A percentile compares a stretch with the other conserved stretches of the same genome.
phyloP scores from a whole-genome alignment of 1,140 invertebrate genomes.

The Drosophila insularis region DNA sequence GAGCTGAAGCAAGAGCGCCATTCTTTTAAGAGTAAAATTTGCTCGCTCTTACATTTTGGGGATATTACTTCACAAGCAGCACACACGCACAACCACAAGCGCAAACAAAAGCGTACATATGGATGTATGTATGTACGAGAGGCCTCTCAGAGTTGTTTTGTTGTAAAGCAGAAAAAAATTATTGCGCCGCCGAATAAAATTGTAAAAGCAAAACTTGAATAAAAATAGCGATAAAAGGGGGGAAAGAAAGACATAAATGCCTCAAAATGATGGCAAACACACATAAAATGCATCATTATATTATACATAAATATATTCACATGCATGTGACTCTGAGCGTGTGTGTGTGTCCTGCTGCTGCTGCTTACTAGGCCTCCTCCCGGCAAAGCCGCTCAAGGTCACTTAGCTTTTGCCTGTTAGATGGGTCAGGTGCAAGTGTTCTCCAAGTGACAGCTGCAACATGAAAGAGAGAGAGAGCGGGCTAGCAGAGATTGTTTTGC shows the following conservation, averaged over 20 bases:
- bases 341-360: background rate
- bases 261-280: constrained; percentile 35
- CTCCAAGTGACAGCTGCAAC: background rate
- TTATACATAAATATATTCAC: constrained; percentile 24
- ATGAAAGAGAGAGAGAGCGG: background rate
- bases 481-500: background rate
- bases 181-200: constrained; percentile 77
- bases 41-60: constrained; percentile 26
- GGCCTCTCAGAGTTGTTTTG: constrained; percentile 31
- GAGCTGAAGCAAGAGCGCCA: background rate
- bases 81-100: constrained; percentile 41
- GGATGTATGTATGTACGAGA: background rate
- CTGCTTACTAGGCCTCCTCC: background rate
- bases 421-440: background rate
- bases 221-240: constrained; percentile 60
- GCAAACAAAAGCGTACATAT: constrained; percentile 23
- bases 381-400: constrained; percentile 1
- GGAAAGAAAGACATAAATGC: constrained; percentile 30
- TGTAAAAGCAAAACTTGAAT: constrained; percentile 73
- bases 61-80: constrained; percentile 62
- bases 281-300: constrained; percentile 50
- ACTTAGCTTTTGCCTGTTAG: background rate
- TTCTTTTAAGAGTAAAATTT: constrained; percentile 20
- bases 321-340: background rate
- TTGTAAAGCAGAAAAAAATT: constrained; percentile 71